Conservation (phyloP, 2,113 vertebrate species). For the Gorsachius goisagi region DNA sequence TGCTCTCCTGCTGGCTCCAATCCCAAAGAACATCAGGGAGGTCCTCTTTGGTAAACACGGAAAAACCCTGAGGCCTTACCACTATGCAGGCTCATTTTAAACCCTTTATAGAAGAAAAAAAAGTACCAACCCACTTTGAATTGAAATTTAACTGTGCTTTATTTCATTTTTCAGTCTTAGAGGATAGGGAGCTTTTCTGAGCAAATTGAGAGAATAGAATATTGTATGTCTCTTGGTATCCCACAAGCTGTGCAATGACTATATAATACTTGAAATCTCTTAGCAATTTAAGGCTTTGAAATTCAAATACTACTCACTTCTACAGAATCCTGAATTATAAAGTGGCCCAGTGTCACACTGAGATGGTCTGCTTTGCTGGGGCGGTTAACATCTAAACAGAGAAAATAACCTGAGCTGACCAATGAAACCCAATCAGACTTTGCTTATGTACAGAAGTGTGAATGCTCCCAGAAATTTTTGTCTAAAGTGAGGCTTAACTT, state of each 20-base stretch:
- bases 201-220: background rate
- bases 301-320: conserved; percentile 21
- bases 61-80: background rate
- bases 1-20: background rate
- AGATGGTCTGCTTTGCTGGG: background rate
- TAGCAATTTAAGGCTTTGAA: conserved; percentile 40
- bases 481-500: conserved; percentile 1
- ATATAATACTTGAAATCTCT: background rate
- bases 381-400: background rate
- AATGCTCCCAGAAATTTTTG: background rate
- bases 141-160: conserved; percentile 14
- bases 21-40: background rate
- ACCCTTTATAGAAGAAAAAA: background rate
- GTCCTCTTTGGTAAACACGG: background rate
- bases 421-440: background rate
- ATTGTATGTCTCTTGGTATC: background rate
- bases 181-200: background rate
- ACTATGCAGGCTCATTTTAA: background rate
- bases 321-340: background rate
- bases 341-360: background rate
- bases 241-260: background rate
- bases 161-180: conserved; percentile 6
- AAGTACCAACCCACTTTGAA: background rate
- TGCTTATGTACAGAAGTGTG: background rate
- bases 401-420: conserved; percentile 7